phyloP scores from a whole-genome alignment of 2,797 vertebrate genomes.

The Rhinatrema bivittatum region DNA sequence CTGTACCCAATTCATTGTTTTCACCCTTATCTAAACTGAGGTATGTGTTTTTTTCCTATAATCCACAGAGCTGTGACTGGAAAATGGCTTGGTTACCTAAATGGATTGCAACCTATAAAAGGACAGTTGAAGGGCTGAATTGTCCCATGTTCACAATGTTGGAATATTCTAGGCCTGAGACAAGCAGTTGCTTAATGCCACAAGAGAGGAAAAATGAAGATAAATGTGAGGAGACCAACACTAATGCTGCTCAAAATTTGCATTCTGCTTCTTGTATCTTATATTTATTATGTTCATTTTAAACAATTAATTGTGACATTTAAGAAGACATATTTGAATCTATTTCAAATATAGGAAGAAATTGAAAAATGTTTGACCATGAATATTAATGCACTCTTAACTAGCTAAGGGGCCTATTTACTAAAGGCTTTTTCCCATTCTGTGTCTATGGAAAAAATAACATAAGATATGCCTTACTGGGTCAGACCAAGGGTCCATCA shows the following conservation, averaged over 20 bases:
- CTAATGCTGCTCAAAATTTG: background rate
- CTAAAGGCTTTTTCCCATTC: no score
- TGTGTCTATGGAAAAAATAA: no score
- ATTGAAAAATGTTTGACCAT: no score
- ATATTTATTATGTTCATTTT: background rate
- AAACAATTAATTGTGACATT: background rate
- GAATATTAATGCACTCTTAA: no score
- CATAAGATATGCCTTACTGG: no score
- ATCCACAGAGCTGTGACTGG: slow-evolving; percentile 41
- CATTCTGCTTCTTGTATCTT: rapidly evolving
- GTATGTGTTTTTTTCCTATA: slow-evolving; percentile 27
- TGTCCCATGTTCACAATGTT: background rate
- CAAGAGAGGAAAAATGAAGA: background rate
- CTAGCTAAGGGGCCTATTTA: no score
- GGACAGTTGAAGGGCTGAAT: slow-evolving; percentile 14
- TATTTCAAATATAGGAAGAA: no score
- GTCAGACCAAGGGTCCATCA: no score
- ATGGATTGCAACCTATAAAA: background rate
- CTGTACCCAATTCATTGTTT: slow-evolving; percentile 8
- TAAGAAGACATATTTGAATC: no score
- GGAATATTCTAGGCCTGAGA: rapidly evolving
- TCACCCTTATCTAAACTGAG: slow-evolving; percentile 17
- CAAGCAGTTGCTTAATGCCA: background rate
- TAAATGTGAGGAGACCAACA: slow-evolving; percentile 4
- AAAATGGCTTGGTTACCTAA: slow-evolving; percentile 25